These are phyloP conservation scores for Molossus molossus DNA, from an alignment of 2,797 vertebrate species.

Conservation along the genomic window DNA sequence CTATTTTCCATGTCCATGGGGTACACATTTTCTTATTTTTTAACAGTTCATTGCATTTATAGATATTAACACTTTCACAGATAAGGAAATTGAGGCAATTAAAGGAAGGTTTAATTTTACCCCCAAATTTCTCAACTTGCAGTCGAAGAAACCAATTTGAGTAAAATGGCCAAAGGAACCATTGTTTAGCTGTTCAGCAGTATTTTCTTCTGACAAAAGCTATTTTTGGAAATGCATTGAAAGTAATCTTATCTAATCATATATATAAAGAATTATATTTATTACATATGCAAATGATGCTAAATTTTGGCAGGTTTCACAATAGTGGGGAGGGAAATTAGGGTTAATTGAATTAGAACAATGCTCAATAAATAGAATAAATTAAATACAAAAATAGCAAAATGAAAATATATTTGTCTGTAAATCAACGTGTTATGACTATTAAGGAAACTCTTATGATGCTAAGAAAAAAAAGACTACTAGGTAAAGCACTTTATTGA, in stretches of 20 bases:
- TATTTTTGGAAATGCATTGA: slow-evolving; percentile 53
- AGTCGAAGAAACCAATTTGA: background rate
- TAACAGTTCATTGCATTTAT: background rate
- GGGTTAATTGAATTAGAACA: slow-evolving; percentile 3
- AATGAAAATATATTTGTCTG: slow-evolving; percentile 49
- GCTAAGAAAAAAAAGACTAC: background rate
- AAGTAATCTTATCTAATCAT: slow-evolving; percentile 3
- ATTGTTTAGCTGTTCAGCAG: background rate
- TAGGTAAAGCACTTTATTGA: background rate
- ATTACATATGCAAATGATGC: slow-evolving; percentile 9
- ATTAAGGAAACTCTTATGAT: background rate
- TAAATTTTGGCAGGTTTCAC: background rate
- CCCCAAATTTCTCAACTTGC: background rate
- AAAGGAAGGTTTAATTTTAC: background rate
- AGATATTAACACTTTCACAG: background rate
- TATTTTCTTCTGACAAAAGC: background rate
- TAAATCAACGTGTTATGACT: background rate
- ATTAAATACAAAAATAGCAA: slow-evolving; percentile 58
- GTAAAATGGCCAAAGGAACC: background rate
- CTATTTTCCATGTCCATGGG: background rate
- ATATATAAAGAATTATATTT: slow-evolving; percentile 56
- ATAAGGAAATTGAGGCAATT: slow-evolving; percentile 23
- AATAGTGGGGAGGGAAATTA: slow-evolving; percentile 38
- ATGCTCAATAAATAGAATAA: slow-evolving; percentile 51
- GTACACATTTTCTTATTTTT: background rate